Conservation (phyloP, 2,888 invertebrate genomes). For the Tridacna gigas region DNA sequence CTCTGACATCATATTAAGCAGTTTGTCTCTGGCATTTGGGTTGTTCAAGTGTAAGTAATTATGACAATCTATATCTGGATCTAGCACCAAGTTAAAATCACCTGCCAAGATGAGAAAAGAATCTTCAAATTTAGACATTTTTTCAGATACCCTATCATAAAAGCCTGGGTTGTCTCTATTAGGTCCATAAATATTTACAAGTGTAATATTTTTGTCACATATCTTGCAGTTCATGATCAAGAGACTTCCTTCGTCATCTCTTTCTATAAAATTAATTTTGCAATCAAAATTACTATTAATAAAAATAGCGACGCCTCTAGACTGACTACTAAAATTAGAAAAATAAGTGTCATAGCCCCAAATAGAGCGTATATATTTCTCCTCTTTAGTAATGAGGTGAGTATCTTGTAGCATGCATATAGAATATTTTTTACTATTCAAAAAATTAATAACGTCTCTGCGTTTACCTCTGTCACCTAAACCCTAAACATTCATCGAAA, state of each 20-base stretch:
- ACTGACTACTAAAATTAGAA: not conserved
- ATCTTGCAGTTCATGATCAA: not conserved
- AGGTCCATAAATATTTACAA: slow-evolving; percentile 1
- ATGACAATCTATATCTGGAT: slow-evolving; percentile 5
- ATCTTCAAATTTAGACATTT: slow-evolving; percentile 2
- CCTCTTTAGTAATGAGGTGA: not conserved
- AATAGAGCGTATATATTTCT: not conserved
- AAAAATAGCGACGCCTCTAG: not conserved
- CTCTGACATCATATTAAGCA: too few species aligned
- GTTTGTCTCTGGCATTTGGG: too few species aligned
- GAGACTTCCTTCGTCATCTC: not conserved
- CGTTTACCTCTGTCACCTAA: not conserved
- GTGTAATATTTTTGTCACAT: not conserved
- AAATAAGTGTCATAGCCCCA: not conserved
- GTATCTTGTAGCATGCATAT: not conserved
- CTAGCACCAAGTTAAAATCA: too few species aligned
- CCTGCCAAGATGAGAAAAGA: not conserved
- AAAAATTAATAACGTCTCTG: not conserved
- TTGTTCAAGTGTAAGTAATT: too few species aligned
- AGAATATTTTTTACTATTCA: not conserved
- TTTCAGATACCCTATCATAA: slow-evolving; percentile 5
- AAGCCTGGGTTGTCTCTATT: not conserved
- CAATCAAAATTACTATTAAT: not conserved
- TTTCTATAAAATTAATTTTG: not conserved
- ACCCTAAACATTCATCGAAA: not conserved